Percentiles rank a stretch among this genome's conserved stretches.
Evolutionary conservation across 2,797 vertebrate genomes (phyloP).

Genomic region (Chelidonichthys spinosus): DNA sequence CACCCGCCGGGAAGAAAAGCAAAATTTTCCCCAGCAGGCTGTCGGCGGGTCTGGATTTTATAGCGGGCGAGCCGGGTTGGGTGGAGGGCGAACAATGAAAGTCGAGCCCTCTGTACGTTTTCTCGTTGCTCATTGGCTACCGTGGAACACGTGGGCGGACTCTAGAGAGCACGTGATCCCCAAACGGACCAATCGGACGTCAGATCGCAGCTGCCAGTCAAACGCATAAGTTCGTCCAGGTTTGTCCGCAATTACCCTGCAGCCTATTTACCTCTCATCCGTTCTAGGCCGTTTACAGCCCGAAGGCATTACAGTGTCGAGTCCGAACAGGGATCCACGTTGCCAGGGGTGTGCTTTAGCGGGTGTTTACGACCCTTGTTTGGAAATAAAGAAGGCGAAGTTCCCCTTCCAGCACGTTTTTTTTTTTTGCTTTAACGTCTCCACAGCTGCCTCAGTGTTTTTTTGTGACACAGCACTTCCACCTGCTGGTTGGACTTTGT

Average conservation of each 20-base stretch:
- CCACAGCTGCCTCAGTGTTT: background rate
- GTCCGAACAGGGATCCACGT: background rate
- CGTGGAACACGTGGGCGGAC: slow-evolving; percentile 14
- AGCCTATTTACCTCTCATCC: slow-evolving; percentile 6
- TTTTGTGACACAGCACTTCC: slow-evolving; percentile 40
- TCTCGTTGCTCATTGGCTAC: slow-evolving; percentile 39
- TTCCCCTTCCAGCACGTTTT: background rate
- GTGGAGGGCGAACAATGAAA: background rate
- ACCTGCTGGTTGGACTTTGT: slow-evolving; percentile 46
- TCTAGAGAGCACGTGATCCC: slow-evolving; percentile 67
- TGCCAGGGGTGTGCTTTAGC: background rate
- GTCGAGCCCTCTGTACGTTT: background rate
- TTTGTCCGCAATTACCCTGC: slow-evolving; percentile 24
- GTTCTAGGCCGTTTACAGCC: slow-evolving; percentile 6
- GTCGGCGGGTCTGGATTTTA: slow-evolving; percentile 43
- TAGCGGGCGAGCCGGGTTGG: slow-evolving; percentile 54
- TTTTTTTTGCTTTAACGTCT: background rate
- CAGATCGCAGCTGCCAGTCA: slow-evolving; percentile 38
- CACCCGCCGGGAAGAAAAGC: slow-evolving; percentile 66
- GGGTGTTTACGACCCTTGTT: background rate
- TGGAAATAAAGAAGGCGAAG: background rate
- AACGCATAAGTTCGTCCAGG: slow-evolving; percentile 15
- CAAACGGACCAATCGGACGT: slow-evolving; percentile 51
- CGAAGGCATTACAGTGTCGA: slow-evolving; percentile 4
- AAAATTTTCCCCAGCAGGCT: slow-evolving; percentile 38